Conservation (phyloP, 2,888 invertebrate genomes). For the Operophtera brumata region DNA sequence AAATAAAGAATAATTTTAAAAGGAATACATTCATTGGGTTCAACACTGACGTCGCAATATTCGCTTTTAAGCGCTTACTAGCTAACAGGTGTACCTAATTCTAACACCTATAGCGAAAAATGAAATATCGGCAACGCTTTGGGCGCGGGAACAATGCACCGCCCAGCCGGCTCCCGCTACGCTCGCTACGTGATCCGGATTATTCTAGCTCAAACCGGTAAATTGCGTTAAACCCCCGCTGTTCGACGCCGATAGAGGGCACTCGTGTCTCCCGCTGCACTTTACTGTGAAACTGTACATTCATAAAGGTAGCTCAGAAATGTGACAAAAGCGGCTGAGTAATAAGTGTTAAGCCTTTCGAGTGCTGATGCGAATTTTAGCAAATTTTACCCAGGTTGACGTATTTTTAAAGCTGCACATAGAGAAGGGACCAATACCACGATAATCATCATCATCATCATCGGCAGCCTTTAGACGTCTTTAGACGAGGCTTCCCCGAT, state of each 20-base stretch:
- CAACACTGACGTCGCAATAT: no score
- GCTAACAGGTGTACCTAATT: conserved; percentile 13
- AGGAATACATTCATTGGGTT: no score
- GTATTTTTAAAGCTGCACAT: no score
- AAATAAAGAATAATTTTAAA: no score
- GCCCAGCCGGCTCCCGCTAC: conserved; percentile 1
- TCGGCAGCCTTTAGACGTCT: no score
- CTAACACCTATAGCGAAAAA: conserved; percentile 1
- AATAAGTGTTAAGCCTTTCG: not conserved
- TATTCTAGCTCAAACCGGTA: conserved; percentile 50
- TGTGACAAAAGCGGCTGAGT: conserved; percentile 1
- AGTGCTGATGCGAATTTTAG: not conserved
- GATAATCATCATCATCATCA: no score
- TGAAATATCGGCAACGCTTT: conserved; percentile 29
- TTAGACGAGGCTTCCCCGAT: no score
- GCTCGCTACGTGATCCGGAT: conserved; percentile 32
- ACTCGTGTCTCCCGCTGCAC: conserved; percentile 38
- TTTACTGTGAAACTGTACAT: conserved; percentile 36
- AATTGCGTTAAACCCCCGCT: conserved; percentile 51
- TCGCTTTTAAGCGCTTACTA: not conserved
- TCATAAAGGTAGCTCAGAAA: conserved; percentile 1
- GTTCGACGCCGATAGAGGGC: conserved; percentile 50
- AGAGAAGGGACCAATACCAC: no score
- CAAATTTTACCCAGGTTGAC: no score
- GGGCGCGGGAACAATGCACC: conserved; percentile 38